phyloP scores from a whole-genome alignment of 2,888 invertebrate genomes.

The Agrotis segetum region DNA sequence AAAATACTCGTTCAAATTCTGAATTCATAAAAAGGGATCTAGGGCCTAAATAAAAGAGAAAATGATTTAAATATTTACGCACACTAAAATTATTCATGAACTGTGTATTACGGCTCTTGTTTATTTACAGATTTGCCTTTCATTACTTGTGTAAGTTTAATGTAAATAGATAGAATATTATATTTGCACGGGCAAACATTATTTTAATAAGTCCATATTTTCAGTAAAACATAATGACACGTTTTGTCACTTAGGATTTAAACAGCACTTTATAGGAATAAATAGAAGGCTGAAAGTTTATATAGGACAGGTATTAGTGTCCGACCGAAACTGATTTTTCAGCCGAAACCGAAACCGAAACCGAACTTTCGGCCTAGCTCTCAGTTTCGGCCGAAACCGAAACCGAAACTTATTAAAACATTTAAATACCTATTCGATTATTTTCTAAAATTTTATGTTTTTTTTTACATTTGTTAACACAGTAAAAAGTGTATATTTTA shows the following conservation, averaged over 20 bases:
- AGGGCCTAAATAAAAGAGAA: neutral
- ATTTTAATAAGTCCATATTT: no score
- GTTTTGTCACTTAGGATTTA: neutral
- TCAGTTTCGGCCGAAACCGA: no score
- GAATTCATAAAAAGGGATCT: slow-evolving; percentile 5
- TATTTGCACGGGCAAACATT: no score
- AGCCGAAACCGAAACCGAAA: no score
- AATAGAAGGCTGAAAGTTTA: neutral
- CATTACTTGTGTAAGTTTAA: neutral
- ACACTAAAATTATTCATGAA: slow-evolving; percentile 6
- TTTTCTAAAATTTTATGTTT: no score
- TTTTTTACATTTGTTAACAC: no score
- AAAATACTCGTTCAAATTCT: neutral
- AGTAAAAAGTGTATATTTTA: no score
- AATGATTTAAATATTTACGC: slow-evolving; percentile 1
- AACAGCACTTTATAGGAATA: neutral
- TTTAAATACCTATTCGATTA: no score
- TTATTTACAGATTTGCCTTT: neutral
- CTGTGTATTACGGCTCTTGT: neutral
- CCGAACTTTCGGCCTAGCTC: no score
- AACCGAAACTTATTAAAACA: no score
- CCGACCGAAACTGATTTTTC: no score
- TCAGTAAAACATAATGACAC: neutral
- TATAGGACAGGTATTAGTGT: no score
- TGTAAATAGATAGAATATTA: neutral